Evolutionary conservation across 2,888 invertebrate genomes (phyloP).

Genomic region (Ophraella communa): DNA sequence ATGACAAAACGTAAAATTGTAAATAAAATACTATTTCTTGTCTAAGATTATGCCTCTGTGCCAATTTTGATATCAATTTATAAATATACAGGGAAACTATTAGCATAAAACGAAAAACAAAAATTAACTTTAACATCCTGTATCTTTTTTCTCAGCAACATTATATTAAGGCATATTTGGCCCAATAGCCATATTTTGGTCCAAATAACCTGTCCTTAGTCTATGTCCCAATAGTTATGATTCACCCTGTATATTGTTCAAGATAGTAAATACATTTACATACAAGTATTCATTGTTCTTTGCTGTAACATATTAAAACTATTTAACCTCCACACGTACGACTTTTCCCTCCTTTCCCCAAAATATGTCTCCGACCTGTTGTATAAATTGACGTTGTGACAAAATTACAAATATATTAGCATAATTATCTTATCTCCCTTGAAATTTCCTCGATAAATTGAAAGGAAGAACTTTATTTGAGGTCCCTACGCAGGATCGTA

Average conservation of each 20-base stretch:
- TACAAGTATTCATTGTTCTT: not conserved
- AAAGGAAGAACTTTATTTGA: conserved; percentile 5
- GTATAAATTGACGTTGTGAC: conserved; percentile 2
- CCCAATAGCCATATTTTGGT: not conserved
- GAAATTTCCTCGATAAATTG: conserved; percentile 19
- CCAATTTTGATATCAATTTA: too few species aligned
- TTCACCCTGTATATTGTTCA: conserved; percentile 1
- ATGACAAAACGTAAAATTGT: too few species aligned
- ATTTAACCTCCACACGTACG: not conserved
- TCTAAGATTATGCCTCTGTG: too few species aligned
- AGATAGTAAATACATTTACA: not conserved
- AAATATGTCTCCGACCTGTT: not conserved
- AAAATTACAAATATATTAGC: conserved; percentile 28
- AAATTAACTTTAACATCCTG: not conserved
- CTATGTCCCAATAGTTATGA: not conserved
- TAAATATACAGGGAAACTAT: too few species aligned
- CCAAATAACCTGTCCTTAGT: not conserved
- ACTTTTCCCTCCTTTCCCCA: not conserved
- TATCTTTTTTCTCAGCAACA: not conserved
- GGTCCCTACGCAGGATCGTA: conserved; percentile 1
- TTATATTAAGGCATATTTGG: not conserved
- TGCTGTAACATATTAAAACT: not conserved
- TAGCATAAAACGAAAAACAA: too few species aligned
- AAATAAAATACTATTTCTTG: too few species aligned
- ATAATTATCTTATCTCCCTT: conserved; percentile 26